Percentiles rank a stretch among this genome's conserved stretches.
These are phyloP conservation scores for Drosophila eohydei DNA, from an alignment of 2,888 invertebrate species.

Conservation along the genomic window DNA sequence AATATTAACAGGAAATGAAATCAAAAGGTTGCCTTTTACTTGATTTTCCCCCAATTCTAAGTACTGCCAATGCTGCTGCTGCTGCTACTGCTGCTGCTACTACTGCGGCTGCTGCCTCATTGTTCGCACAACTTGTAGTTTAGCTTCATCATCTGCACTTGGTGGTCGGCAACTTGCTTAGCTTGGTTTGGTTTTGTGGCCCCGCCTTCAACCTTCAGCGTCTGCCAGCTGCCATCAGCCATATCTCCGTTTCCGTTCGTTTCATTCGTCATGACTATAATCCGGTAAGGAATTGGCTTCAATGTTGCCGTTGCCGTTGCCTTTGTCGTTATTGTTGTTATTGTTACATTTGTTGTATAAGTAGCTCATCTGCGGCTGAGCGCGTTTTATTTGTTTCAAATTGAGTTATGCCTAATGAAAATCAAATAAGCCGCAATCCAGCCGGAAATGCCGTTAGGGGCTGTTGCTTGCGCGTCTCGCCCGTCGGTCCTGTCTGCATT, in stretches of 20 bases:
- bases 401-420: constrained; percentile 83
- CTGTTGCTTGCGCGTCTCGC: constrained; percentile 1
- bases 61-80: constrained; percentile 22
- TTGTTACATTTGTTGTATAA: constrained; percentile 60
- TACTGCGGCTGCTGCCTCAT: constrained; percentile 36
- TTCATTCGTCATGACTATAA: constrained; percentile 62
- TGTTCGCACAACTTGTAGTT: constrained; percentile 69
- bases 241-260: constrained; percentile 66
- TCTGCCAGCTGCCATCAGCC: constrained; percentile 15
- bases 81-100: constrained; percentile 12
- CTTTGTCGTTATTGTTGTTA: constrained; percentile 27
- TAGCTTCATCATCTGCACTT: constrained; percentile 77
- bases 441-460: constrained; percentile 67
- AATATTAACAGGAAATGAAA: constrained; percentile 81
- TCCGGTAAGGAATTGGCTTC: constrained; percentile 33
- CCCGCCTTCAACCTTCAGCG: not conserved
- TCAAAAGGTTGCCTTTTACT: constrained; percentile 78
- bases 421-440: constrained; percentile 81
- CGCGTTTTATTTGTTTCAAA: constrained; percentile 79
- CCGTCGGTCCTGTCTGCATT: constrained; percentile 15
- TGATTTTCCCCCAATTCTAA: constrained; percentile 74
- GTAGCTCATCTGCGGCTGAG: constrained; percentile 77
- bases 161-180: constrained; percentile 64
- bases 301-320: constrained; percentile 29
- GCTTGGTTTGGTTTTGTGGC: constrained; percentile 41